Evolutionary conservation across 2,888 invertebrate genomes (phyloP).

Genomic region (Nasonovia ribisnigri): DNA sequence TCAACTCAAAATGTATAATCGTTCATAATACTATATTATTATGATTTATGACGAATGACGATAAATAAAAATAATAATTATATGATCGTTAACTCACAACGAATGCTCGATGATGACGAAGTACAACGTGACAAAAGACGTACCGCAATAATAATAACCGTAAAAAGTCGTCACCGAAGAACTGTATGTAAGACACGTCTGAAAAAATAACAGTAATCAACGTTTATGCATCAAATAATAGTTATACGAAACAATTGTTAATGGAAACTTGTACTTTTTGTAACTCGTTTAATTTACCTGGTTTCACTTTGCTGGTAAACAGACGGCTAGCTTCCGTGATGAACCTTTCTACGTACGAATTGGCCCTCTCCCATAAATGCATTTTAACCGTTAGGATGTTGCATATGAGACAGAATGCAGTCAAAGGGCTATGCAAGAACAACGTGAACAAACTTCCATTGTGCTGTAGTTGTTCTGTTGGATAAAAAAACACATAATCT

Average conservation of each 20-base stretch:
- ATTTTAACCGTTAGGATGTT: slow-evolving; percentile 88
- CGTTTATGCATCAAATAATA: not conserved
- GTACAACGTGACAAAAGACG: slow-evolving; percentile 92
- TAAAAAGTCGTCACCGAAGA: slow-evolving; percentile 95
- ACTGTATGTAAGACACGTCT: slow-evolving; percentile 83
- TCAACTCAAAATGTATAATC: not conserved
- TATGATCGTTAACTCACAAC: slow-evolving; percentile 71
- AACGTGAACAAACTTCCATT: slow-evolving; percentile 94
- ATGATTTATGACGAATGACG: not conserved
- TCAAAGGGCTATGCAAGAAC: slow-evolving; percentile 94
- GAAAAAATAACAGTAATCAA: slow-evolving; percentile 68
- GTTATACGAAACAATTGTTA: not conserved
- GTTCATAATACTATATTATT: not conserved
- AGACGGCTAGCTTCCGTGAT: slow-evolving; percentile 89
- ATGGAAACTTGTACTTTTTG: not conserved
- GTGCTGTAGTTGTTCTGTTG: slow-evolving; percentile 82
- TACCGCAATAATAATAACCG: slow-evolving; percentile 88
- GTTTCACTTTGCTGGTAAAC: slow-evolving; percentile 80
- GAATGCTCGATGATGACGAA: slow-evolving; percentile 87
- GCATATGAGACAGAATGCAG: slow-evolving; percentile 92
- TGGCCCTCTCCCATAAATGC: slow-evolving; percentile 91
- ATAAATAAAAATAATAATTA: not conserved
- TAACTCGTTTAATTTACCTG: slow-evolving; percentile 75
- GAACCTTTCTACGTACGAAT: slow-evolving; percentile 88
- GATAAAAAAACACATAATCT: slow-evolving; percentile 63